phyloP scores from a whole-genome alignment of 2,888 invertebrate genomes.

The Dione juno region DNA sequence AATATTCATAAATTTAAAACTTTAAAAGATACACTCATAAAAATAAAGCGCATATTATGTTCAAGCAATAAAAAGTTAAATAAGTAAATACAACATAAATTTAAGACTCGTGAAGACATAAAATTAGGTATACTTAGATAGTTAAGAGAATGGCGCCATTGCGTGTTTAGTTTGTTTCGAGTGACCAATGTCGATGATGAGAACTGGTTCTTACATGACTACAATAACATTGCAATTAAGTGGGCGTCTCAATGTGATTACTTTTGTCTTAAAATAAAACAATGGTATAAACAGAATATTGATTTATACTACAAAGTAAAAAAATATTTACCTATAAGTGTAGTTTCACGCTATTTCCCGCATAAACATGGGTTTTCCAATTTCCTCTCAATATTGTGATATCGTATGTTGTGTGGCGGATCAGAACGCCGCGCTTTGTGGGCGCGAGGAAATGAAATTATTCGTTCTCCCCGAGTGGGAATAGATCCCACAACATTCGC shows the following conservation, averaged over 20 bases:
- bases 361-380: background rate
- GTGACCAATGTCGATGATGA: conserved; percentile 44
- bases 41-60: conserved; percentile 24
- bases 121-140: conserved; percentile 40
- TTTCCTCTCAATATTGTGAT: background rate
- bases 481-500: background rate
- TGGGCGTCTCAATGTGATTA: conserved; percentile 44
- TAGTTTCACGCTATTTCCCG: background rate
- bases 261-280: conserved; percentile 42
- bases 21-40: conserved; percentile 28
- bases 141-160: conserved; percentile 46
- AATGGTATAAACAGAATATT: conserved; percentile 23
- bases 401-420: background rate
- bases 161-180: conserved; percentile 44
- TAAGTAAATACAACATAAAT: conserved; percentile 41
- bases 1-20: conserved; percentile 20
- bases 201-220: conserved; percentile 45
- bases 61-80: conserved; percentile 32
- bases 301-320: background rate
- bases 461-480: background rate
- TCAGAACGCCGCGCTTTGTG: background rate
- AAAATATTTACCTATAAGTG: background rate
- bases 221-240: conserved; percentile 44
- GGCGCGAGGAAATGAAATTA: background rate
- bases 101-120: conserved; percentile 42